A percentile compares a stretch with the other conserved stretches of the same genome.
phyloP scores from a whole-genome alignment of 2,113 vertebrate species.

The Tyrannus savana region DNA sequence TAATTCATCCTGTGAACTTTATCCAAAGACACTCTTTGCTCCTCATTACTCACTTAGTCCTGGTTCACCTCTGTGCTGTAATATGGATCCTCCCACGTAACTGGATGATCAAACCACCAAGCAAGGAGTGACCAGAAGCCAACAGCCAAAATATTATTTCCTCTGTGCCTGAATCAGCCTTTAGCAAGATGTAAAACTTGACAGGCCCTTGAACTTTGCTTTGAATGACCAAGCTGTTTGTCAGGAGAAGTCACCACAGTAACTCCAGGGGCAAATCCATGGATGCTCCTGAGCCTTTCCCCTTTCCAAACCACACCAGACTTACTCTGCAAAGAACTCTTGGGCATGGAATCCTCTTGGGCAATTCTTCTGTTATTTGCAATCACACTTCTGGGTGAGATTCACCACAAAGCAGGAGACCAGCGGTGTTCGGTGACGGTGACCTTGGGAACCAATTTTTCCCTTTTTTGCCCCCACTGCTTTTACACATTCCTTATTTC shows the following conservation, averaged over 20 bases:
- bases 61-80: neutral
- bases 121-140: neutral
- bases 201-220: neutral
- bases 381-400: neutral
- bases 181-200: neutral
- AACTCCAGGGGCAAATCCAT: neutral
- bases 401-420: neutral
- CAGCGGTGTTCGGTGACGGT: fast-evolving
- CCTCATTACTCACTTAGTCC: neutral
- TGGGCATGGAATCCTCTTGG: neutral
- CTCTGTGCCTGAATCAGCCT: neutral
- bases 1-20: conserved; percentile 31
- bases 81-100: fast-evolving
- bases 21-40: neutral
- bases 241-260: neutral
- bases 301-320: neutral
- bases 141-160: neutral
- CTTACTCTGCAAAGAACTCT: neutral
- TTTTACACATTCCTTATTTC: neutral
- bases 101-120: neutral
- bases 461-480: neutral
- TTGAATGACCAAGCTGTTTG: neutral
- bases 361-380: neutral
- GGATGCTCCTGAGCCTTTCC: neutral
- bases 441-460: neutral